Conservation (phyloP, 2,113 vertebrate species). For the Cyprinodon brontotheroides region DNA sequence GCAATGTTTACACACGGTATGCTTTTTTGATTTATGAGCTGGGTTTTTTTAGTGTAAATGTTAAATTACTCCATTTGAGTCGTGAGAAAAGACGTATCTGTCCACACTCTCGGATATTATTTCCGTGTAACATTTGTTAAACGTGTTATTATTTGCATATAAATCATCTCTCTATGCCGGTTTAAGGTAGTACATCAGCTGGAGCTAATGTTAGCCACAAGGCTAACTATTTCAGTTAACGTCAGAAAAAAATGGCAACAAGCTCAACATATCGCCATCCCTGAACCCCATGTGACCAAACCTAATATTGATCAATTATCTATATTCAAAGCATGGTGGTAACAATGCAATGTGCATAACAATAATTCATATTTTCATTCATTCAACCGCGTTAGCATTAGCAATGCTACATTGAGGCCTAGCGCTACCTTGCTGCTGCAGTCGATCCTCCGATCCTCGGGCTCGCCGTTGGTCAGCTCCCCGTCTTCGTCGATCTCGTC, state of each 20-base stretch:
- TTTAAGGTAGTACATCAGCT: background rate
- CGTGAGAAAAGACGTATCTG: no score
- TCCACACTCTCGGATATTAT: no score
- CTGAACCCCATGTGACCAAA: background rate
- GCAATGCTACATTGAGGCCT: conserved; percentile 39
- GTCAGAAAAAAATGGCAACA: background rate
- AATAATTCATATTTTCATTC: conserved; percentile 47
- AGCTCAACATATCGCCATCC: background rate
- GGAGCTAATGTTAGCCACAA: conserved; percentile 32
- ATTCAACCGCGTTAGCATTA: conserved; percentile 38
- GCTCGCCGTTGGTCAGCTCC: conserved; percentile 84
- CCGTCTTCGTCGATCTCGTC: conserved; percentile 76
- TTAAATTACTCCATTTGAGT: no score
- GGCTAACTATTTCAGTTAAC: conserved; percentile 9
- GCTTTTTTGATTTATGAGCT: no score
- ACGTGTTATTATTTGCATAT: no score
- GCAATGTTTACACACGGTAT: no score
- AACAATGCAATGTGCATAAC: background rate
- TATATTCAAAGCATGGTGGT: background rate
- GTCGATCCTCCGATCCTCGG: conserved; percentile 83
- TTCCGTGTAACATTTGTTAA: no score
- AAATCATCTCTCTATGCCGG: no score
- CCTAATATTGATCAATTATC: background rate
- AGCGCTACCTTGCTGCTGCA: conserved; percentile 95
- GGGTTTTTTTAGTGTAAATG: no score